phyloP scores from a whole-genome alignment of 2,797 vertebrate species.

The Nannoperca australis region DNA sequence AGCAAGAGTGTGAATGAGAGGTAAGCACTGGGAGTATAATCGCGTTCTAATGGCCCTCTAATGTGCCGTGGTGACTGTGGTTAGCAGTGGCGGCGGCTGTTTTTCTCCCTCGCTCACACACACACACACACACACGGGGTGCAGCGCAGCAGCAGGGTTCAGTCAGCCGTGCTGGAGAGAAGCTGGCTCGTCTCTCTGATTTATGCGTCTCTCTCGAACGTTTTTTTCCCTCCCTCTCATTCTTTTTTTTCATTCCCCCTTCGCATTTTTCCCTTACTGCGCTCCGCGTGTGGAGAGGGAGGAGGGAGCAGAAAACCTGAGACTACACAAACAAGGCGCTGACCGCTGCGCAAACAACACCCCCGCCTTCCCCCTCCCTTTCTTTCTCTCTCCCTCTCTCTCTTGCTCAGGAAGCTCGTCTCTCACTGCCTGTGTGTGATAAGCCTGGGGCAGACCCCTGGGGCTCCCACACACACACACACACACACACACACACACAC shows the following conservation, averaged over 20 bases:
- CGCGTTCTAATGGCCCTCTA: conserved; percentile 85
- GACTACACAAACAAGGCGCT: conserved; percentile 85
- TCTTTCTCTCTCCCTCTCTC: conserved; percentile 30
- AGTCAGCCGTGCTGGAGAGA: conserved; percentile 83
- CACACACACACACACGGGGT: conserved; percentile 50
- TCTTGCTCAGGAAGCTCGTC: conserved; percentile 84
- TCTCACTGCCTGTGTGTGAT: conserved; percentile 86
- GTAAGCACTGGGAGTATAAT: conserved; percentile 86
- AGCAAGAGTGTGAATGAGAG: conserved; percentile 81
- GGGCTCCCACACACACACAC: conserved; percentile 67
- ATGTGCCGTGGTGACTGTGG: conserved; percentile 86
- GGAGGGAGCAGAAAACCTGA: conserved; percentile 81
- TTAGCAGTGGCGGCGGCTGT: conserved; percentile 82
- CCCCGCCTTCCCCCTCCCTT: conserved; percentile 52
- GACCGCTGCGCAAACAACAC: conserved; percentile 83
- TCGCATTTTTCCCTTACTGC: conserved; percentile 72
- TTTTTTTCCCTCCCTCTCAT: conserved; percentile 66
- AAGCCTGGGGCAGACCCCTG: conserved; percentile 86
- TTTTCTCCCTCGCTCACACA: conserved; percentile 67
- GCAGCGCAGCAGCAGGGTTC: conserved; percentile 77
- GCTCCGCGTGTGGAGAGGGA: conserved; percentile 73
- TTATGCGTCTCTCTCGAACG: conserved; percentile 83
- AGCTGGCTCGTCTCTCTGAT: conserved; percentile 85
- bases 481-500: conserved; percentile 40
- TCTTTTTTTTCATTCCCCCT: conserved; percentile 46